Evolutionary conservation across 2,888 invertebrate genomes (phyloP).

Genomic region (Glyphotaelius pellucidus): DNA sequence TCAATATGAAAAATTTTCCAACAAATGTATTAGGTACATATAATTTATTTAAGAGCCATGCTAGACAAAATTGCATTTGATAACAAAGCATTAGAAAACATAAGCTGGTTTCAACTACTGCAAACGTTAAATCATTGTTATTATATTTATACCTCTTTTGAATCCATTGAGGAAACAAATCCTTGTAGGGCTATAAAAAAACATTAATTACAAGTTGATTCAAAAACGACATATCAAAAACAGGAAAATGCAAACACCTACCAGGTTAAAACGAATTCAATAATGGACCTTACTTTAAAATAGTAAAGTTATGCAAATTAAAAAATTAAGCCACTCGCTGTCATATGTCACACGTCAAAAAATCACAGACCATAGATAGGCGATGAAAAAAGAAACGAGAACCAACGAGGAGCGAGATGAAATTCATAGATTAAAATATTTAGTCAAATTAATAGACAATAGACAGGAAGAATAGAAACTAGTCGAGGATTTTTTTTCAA

Average conservation of each 20-base stretch:
- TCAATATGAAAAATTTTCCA: not conserved
- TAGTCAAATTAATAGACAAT: no score
- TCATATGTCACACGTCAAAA: constrained; percentile 24
- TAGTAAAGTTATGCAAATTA: not conserved
- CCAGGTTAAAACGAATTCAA: constrained; percentile 16
- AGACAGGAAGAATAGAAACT: no score
- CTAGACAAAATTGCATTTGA: not conserved
- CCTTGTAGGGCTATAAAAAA: constrained; percentile 48
- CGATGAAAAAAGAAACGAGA: no score
- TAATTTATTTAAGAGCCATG: not conserved
- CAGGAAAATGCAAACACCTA: not conserved
- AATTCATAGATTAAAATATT: no score
- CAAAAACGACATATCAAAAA: not conserved
- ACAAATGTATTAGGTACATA: not conserved
- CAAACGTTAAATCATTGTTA: not conserved
- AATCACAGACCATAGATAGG: not conserved
- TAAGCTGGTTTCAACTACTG: not conserved
- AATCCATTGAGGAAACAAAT: constrained; percentile 55
- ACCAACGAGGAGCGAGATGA: no score
- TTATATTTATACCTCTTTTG: constrained; percentile 53
- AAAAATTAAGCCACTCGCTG: not conserved
- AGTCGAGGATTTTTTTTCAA: no score
- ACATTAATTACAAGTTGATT: not conserved
- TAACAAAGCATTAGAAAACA: not conserved
- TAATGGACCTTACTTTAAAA: not conserved